Percentiles rank a stretch among this genome's conserved stretches.
Evolutionary conservation across 2,888 invertebrate species (phyloP).

Genomic region (Amiota minor): DNA sequence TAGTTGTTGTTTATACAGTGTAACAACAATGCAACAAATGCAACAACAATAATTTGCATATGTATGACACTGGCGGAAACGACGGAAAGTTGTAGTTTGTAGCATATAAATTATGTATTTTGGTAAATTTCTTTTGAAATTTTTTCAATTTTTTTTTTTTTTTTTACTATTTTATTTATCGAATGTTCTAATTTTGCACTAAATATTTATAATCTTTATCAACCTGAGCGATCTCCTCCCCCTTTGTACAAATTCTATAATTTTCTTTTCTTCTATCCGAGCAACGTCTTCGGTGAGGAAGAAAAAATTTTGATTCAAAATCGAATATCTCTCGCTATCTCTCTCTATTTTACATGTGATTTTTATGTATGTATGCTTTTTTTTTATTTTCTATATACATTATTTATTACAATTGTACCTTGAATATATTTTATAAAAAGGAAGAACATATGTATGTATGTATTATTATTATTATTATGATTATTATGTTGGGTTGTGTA

Average conservation of each 20-base stretch:
- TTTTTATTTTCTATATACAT: conserved; percentile 23
- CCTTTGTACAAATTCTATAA: conserved; percentile 31
- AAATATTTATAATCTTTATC: conserved; percentile 26
- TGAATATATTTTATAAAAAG: conserved; percentile 22
- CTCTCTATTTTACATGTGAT: conserved; percentile 29
- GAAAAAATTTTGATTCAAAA: conserved; percentile 9
- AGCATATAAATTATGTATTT: conserved; percentile 40
- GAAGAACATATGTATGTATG: conserved; percentile 25
- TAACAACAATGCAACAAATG: not conserved
- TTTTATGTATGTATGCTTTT: conserved; percentile 32
- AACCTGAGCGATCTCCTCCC: conserved; percentile 58
- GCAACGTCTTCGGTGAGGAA: not conserved
- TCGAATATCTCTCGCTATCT: conserved; percentile 48
- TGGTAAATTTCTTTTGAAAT: conserved; percentile 36
- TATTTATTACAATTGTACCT: conserved; percentile 23
- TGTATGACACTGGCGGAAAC: not conserved
- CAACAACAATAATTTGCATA: not conserved
- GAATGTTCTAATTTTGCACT: conserved; percentile 15
- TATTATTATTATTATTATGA: conserved; percentile 14
- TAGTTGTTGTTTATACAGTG: not conserved
- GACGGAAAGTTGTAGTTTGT: conserved; percentile 5
- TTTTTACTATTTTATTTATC: conserved; percentile 13
- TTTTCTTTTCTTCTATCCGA: not conserved
- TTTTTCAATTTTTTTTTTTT: not conserved
- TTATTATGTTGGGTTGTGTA: not conserved